Percentiles rank a stretch among this genome's conserved stretches.
These are phyloP conservation scores for Caenorhabditis doughertyi DNA, from an alignment of 2,888 invertebrate genomes.

Conservation along the genomic window DNA sequence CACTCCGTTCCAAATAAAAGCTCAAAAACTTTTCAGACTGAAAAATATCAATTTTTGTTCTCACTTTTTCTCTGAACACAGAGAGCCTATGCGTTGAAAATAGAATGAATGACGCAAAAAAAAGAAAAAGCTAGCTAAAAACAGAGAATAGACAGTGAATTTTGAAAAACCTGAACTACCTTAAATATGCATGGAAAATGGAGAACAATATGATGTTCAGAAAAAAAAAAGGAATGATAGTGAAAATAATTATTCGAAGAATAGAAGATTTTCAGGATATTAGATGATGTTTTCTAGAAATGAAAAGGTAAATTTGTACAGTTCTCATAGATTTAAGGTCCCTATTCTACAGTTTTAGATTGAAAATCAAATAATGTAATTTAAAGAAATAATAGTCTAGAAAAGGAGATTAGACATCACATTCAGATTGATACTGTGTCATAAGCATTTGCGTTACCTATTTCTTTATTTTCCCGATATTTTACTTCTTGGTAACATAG, in stretches of 20 bases:
- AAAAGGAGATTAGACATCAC: no score
- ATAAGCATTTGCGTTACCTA: neutral
- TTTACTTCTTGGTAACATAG: slow-evolving; percentile 7
- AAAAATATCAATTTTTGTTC: slow-evolving; percentile 14
- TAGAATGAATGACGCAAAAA: neutral
- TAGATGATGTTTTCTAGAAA: no score
- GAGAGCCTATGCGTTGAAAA: slow-evolving; percentile 3
- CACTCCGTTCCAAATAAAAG: neutral
- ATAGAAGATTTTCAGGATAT: no score
- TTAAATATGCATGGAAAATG: slow-evolving; percentile 22
- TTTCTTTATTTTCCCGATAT: neutral
- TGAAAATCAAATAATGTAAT: no score
- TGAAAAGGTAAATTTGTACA: no score
- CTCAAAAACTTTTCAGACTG: slow-evolving; percentile 19
- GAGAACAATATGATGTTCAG: slow-evolving; percentile 6
- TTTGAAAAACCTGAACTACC: slow-evolving; percentile 5
- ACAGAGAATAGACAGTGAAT: slow-evolving; percentile 1
- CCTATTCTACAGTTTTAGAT: no score
- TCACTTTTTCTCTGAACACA: slow-evolving; percentile 13
- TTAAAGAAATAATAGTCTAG: no score
- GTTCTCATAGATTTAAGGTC: no score
- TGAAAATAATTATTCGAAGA: no score
- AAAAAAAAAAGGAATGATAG: no score
- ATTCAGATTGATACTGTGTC: no score
- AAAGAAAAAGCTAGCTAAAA: neutral